Evolutionary conservation across 2,113 vertebrate genomes (phyloP), one percentile per base, ranked within the genome.

Genomic region (Alexandromys fortis): DNA sequence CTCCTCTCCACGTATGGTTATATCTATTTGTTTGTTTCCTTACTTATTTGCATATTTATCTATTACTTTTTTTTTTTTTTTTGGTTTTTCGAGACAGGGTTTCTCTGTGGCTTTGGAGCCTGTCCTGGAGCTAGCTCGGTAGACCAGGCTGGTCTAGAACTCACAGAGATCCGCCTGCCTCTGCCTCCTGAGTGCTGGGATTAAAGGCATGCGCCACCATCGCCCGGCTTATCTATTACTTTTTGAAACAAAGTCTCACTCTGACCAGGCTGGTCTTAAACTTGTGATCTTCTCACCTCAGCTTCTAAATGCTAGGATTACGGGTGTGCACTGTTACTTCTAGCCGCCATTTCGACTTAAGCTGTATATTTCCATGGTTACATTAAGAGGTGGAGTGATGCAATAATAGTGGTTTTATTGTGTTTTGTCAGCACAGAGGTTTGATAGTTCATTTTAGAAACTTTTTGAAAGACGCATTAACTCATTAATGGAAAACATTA

Each of bases 381-480:
- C 42, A 63, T 94, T 86, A 83, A 83, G 73, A 77, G 79, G 38
- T 26, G 21, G 42, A 9, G 12, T 47, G 17, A 65, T 65, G 52
- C 22, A 33, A 35, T 47, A 63, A 35, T 26, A 90, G 73, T 72
- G 35, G 52, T 89, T 96, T 91, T 30, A 72, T 30, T 77, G 21
- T 86, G 42, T 30, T 13, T 65, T 55, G 22, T 68, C 42, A 73
- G 86, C 45, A 63, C 21, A 94, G 81, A 73, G 33, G 52, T 61
- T 82, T 87, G 19, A 91, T 22, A 45, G 72, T 55, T 55, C 65
- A 91, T 75, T 85, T 79, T 9, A 90, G 35, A 79, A 88, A 91
- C 73, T 68, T 96, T 72, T 47, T 79, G 55, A 92, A 94, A 92
- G 16, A 90, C 1, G 17, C 47, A 83, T 77, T 65, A 90, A 85